Conservation (phyloP, 1,140 invertebrate species). For the Pseudomyrmex sp. region DNA sequence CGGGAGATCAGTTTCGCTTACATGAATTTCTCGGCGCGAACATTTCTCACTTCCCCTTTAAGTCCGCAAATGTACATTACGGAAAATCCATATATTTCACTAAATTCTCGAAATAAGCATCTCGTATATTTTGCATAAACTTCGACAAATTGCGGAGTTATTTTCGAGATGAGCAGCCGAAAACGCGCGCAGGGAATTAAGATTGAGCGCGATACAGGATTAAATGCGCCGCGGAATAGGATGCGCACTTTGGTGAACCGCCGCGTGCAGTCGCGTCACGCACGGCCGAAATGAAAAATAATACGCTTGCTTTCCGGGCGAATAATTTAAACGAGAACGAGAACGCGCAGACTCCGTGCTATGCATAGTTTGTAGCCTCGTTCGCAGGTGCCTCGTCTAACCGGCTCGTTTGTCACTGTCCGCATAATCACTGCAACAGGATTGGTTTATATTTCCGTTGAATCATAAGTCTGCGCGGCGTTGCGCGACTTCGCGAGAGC, state of each 20-base stretch:
- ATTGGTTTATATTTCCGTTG: constrained; percentile 52
- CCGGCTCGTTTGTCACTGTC: constrained; percentile 47
- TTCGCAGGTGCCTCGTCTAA: constrained; percentile 51
- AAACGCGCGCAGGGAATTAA: background rate
- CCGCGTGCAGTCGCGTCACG: background rate
- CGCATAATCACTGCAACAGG: constrained; percentile 40
- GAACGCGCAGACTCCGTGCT: constrained; percentile 5
- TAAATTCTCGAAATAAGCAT: background rate
- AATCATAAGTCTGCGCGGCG: constrained; percentile 3
- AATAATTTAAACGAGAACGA: constrained; percentile 38
- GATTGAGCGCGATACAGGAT: background rate
- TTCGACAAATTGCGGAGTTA: background rate
- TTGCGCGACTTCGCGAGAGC: constrained; percentile 13
- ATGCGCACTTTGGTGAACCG: constrained; percentile 9
- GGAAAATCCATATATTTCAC: background rate
- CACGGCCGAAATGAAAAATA: constrained; percentile 29
- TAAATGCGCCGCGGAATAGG: constrained; percentile 9
- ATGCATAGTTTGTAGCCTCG: constrained; percentile 36
- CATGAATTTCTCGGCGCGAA: background rate
- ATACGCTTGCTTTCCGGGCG: background rate
- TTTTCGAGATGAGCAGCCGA: background rate
- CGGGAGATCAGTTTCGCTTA: constrained; percentile 2
- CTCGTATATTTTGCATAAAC: background rate
- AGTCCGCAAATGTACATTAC: background rate
- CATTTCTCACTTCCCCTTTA: background rate